Conservation (phyloP, 2,797 vertebrate genomes). For the Heteromormyrus szaboi region DNA sequence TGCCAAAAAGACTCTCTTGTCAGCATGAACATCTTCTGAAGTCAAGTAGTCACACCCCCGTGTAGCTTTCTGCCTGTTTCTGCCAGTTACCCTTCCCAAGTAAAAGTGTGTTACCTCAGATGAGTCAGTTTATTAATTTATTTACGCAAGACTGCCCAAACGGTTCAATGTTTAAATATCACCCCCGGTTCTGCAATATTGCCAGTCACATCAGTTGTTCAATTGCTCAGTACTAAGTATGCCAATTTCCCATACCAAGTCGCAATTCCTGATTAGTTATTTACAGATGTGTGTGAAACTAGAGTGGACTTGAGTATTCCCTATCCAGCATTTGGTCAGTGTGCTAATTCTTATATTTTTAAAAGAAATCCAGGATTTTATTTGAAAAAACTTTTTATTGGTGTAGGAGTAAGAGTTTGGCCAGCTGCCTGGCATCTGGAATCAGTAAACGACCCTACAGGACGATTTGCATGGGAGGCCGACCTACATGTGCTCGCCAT, state of each 20-base stretch:
- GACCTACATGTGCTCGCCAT: background rate
- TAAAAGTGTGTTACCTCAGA: background rate
- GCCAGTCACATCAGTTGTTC: background rate
- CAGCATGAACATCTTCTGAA: background rate
- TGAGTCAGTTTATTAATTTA: background rate
- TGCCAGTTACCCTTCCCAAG: background rate
- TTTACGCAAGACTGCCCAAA: background rate
- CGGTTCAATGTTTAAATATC: background rate
- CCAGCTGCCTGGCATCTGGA: background rate
- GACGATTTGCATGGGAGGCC: background rate
- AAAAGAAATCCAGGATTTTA: background rate
- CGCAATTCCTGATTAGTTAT: background rate
- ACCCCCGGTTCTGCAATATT: background rate
- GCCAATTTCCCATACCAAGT: background rate
- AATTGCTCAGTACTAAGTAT: background rate
- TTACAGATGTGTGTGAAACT: background rate
- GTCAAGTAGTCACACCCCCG: background rate
- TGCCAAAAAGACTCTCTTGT: background rate
- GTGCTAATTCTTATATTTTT: background rate
- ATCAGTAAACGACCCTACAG: background rate
- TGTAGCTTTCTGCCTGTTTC: background rate
- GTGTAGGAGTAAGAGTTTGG: background rate
- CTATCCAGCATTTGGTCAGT: background rate
- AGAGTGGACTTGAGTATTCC: background rate
- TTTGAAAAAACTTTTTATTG: background rate